Evolutionary conservation across 92 coral and sea anemone genomes (phyloP), one percentile per base, ranked within the genome.

Genomic region (Zoanthus sociatus): DNA sequence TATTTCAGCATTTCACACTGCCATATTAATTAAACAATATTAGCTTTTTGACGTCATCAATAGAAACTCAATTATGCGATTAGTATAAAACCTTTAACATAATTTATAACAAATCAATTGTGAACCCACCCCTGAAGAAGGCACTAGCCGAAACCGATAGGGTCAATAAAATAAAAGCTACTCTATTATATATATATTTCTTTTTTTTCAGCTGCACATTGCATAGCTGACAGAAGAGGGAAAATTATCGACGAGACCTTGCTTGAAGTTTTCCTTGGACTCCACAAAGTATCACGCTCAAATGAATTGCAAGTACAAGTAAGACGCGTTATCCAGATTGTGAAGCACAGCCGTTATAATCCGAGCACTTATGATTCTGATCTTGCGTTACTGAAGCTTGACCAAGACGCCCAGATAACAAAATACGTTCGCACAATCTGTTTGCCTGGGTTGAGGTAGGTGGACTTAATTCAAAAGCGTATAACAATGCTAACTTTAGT

Each of bases 391-490:
- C 42, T 97, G 73, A 93, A 94, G 64, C 94, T 97, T 3, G 93
- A 94, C 53, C 91, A 86, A 15, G 97, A 93, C 16, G 92, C 90
- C 33, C 88, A 84, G 58, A 97, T 97, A 77, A 85, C 91, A 5
- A 94, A 88, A 21, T 92, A 92, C 68, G 98, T 90, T 11, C 94
- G 92, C 51, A 98, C 99, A 50, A 78, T 95, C 44, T 97, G 99
- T 87, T 92, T 97, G 11, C 99, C 99, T 18, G 94, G 91, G 73
- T 88, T 70, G 32, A 83, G 90, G 99, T 95, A 82, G 90, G 98
- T 5, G 20, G 32, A 5, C 73, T 9, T 50, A 50, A 11, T 50
- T 50, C 55, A 11, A 50, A 50, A 50, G 9, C 12, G 9, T 11
- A 50, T 50, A 11, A 50, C 7, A 50, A 11, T 50, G 5, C 55